Percentiles rank a stretch among this genome's conserved stretches.
Evolutionary conservation across 2,113 vertebrate genomes (phyloP).

Genomic region (Dendropsophus ebraccatus): DNA sequence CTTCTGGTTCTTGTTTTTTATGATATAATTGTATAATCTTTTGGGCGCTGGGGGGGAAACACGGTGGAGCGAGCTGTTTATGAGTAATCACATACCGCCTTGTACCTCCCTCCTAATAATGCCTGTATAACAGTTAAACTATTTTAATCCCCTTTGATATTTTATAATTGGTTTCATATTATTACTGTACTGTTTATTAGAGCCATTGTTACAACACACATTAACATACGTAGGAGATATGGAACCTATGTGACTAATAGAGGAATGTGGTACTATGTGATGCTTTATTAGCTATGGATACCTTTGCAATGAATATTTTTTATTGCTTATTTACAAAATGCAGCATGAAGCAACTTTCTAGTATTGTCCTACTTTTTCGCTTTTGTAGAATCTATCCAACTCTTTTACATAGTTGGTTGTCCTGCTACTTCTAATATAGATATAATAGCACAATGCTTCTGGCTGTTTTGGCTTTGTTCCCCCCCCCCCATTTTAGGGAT

Average conservation of each 20-base stretch:
- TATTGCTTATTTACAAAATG: background rate
- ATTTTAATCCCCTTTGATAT: slow-evolving; percentile 2
- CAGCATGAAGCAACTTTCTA: no score
- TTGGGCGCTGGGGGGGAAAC: background rate
- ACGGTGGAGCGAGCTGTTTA: background rate
- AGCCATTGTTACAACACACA: background rate
- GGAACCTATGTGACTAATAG: background rate
- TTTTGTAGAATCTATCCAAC: no score
- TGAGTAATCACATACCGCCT: background rate
- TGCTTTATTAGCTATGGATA: background rate
- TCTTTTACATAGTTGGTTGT: no score
- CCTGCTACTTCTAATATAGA: no score
- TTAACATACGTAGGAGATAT: background rate
- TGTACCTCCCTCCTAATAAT: background rate
- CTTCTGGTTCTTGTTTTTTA: slow-evolving; percentile 5
- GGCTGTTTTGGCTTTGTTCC: no score
- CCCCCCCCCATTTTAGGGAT: no score
- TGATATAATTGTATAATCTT: slow-evolving; percentile 2
- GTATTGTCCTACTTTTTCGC: no score
- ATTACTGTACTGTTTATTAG: background rate
- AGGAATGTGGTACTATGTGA: no score
- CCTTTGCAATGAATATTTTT: background rate
- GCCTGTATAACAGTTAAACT: background rate
- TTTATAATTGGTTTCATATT: slow-evolving; percentile 1
- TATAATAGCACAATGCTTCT: no score